Conservation (phyloP, 2,888 invertebrate species). For the Gerris lacustris region DNA sequence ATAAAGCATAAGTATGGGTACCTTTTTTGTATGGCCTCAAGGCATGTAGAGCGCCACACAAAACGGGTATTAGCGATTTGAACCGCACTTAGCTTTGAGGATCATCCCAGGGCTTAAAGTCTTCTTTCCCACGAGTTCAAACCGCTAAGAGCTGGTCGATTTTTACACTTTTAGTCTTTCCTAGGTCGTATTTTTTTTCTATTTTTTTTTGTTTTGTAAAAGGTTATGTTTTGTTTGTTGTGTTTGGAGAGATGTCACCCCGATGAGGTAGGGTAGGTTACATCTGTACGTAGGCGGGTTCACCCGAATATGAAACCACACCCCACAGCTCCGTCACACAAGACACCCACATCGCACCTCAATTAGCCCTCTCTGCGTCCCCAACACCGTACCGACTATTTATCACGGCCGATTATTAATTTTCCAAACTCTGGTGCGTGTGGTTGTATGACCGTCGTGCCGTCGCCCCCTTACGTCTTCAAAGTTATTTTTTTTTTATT, state of each 20-base stretch:
- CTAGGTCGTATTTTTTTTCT: too few species aligned
- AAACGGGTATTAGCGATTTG: background rate
- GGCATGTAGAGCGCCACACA: background rate
- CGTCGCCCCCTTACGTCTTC: background rate
- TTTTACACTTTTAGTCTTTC: too few species aligned
- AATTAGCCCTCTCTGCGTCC: background rate
- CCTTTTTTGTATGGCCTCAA: background rate
- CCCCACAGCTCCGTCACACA: background rate
- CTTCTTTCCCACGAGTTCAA: background rate
- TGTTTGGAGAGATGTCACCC: background rate
- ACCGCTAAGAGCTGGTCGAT: too few species aligned
- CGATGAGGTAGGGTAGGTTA: background rate
- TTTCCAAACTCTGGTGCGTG: background rate
- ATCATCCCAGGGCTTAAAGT: background rate
- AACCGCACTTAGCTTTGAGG: background rate
- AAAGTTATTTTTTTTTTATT: background rate
- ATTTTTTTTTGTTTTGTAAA: too few species aligned
- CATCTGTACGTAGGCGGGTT: background rate
- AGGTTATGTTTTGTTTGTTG: too few species aligned
- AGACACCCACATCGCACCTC: conserved; percentile 2
- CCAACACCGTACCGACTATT: background rate
- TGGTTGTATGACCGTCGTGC: too few species aligned
- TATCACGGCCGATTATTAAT: conserved; percentile 3
- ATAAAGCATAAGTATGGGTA: background rate
- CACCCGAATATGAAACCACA: background rate